These are phyloP conservation scores for Drosophila miranda DNA, from an alignment of 1,140 invertebrate species.

Conservation along the genomic window DNA sequence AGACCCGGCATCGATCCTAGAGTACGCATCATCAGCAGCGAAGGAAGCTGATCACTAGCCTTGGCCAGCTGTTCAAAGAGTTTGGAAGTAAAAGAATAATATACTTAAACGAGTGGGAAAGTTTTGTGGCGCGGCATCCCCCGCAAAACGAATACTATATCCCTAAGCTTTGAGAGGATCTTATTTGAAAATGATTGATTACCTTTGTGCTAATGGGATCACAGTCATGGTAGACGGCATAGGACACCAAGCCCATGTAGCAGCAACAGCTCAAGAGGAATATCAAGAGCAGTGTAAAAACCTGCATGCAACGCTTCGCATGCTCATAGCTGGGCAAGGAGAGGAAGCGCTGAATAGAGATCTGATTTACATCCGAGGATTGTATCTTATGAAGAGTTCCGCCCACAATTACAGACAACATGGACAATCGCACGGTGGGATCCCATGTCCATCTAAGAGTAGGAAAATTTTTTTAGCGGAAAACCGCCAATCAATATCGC, in stretches of 20 bases:
- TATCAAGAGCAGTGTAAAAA: slow-evolving; percentile 87
- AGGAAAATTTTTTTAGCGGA: neutral
- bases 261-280: slow-evolving; percentile 86
- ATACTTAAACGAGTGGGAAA: too few species aligned
- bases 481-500: slow-evolving; percentile 10
- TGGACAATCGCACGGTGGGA: slow-evolving; percentile 89
- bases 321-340: slow-evolving; percentile 67
- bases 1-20: slow-evolving; percentile 88
- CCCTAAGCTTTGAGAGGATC: too few species aligned
- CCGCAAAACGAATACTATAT: too few species aligned
- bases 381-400: slow-evolving; percentile 93
- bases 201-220: slow-evolving; percentile 87
- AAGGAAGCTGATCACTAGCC: slow-evolving; percentile 89
- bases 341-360: slow-evolving; percentile 92
- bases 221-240: slow-evolving; percentile 90
- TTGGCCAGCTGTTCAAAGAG: slow-evolving; percentile 83
- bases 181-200: slow-evolving; percentile 8
- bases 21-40: slow-evolving; percentile 91
- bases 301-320: slow-evolving; percentile 82
- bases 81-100: neutral
- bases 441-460: slow-evolving; percentile 86
- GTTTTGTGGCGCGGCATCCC: too few species aligned
- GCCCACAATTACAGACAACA: slow-evolving; percentile 90
- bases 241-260: slow-evolving; percentile 90
- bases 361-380: slow-evolving; percentile 92